Evolutionary conservation across 2,797 vertebrate genomes (phyloP).

Genomic region (Mormyrus hasselquistii): DNA sequence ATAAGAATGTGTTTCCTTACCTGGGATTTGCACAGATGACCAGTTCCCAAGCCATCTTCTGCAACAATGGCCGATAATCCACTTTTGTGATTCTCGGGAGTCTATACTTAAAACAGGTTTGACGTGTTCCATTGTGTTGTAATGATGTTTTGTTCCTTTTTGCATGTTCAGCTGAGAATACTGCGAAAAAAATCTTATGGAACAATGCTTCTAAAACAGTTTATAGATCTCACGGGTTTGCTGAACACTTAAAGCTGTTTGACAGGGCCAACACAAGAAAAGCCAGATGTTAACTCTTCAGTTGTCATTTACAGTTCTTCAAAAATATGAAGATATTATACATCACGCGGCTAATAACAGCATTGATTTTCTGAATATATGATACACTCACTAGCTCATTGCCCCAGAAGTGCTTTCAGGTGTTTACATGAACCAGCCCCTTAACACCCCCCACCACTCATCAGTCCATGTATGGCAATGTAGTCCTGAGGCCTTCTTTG

Average conservation of each 20-base stretch:
- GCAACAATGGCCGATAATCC: not conserved
- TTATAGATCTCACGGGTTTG: not conserved
- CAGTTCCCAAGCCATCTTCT: not conserved
- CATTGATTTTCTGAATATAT: not conserved
- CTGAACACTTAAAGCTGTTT: not conserved
- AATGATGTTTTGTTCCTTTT: constrained; percentile 1
- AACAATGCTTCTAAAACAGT: not conserved
- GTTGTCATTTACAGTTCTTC: not conserved
- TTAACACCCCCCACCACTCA: not conserved
- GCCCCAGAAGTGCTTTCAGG: not conserved
- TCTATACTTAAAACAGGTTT: not conserved
- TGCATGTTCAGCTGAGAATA: not conserved
- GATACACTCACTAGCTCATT: not conserved
- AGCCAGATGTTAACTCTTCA: not conserved
- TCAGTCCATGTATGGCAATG: not conserved
- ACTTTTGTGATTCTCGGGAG: constrained; percentile 13
- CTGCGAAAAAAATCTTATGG: not conserved
- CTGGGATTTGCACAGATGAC: constrained; percentile 15
- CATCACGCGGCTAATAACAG: not conserved
- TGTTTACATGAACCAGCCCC: not conserved
- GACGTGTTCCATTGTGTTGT: not conserved
- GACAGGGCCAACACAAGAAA: not conserved
- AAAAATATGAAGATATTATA: not conserved
- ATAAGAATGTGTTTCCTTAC: not conserved
- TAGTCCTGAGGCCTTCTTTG: not conserved